Evolutionary conservation across 1,140 invertebrate genomes (phyloP), one percentile per base, ranked within the genome.

Genomic region (Aradophagus sp.): DNA sequence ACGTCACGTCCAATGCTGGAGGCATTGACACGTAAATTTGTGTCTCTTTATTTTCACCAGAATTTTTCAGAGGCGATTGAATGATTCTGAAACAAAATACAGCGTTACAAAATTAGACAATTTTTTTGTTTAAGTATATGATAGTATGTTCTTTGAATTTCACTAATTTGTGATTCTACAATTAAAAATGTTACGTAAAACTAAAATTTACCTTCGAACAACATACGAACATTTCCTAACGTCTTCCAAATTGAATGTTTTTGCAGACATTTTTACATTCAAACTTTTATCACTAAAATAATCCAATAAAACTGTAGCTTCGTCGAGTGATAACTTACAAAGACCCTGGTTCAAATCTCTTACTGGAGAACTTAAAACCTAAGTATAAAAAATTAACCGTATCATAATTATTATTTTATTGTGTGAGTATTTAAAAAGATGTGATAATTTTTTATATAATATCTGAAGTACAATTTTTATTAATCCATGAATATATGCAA

Each of bases 271-370:
- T 78, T 91, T 92, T 27, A 92, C 82, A 76, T 92, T 91, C 15
- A 91, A 79, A 70, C 92, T 92, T 20, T 86, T 87, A 75, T 94
- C 92, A 29, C 89, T 92, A 68, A 89, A 91, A 48, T 89, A 87
- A 26, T 92, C 89, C 26, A 91, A 80, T 4, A 87, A 87, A 1
- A 90, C 74, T 15, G 87, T 87, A 0, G 90, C 86, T 82, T 94
- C 93, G n/a, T 90, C 90, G 5, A 93, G 87, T 19, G 90, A 90
- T 17, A 94, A 81, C 74, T 89, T 90, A 10, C 91, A 92, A 10
- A 93, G 81, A 1, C 91, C 91, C 59, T 91, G 90, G 74, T 90
- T 91, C 53, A 91, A 76, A 75, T 93, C 92, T 10, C 92, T 85
- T 1, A 92, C 90, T 1, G 91, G 91, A 1, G 92, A 93, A 80